Conservation (phyloP, 2,113 vertebrate genomes). For the Perognathus longimembris region DNA sequence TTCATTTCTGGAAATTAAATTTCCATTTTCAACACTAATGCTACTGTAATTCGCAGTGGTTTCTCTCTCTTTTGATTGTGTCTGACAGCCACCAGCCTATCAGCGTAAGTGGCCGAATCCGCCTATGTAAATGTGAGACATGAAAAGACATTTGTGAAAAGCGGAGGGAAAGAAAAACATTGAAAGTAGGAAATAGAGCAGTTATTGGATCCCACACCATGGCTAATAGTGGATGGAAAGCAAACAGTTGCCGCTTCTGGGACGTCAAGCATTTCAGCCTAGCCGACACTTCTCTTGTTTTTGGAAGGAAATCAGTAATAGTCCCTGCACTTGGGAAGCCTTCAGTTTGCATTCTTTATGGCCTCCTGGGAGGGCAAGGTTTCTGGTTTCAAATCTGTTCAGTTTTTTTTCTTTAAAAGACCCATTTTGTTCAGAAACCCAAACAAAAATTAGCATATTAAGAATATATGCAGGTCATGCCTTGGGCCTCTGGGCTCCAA, state of each 20-base stretch:
- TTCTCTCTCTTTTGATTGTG: slow-evolving; percentile 86
- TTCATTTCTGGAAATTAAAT: slow-evolving; percentile 88
- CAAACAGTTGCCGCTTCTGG: slow-evolving; percentile 86
- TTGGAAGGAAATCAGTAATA: slow-evolving; percentile 88
- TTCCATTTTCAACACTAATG: slow-evolving; percentile 88
- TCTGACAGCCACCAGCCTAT: slow-evolving; percentile 85
- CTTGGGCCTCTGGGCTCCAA: slow-evolving; percentile 40
- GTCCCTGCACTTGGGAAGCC: slow-evolving; percentile 86
- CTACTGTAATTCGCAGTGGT: slow-evolving; percentile 84
- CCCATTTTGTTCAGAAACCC: slow-evolving; percentile 87
- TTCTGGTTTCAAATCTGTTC: slow-evolving; percentile 88
- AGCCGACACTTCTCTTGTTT: slow-evolving; percentile 85
- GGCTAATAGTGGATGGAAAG: slow-evolving; percentile 88
- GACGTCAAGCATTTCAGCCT: slow-evolving; percentile 83
- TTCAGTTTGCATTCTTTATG: slow-evolving; percentile 88
- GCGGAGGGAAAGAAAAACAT: slow-evolving; percentile 88
- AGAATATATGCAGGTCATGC: slow-evolving; percentile 85
- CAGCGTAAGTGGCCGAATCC: slow-evolving; percentile 82
- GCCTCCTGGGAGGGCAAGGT: slow-evolving; percentile 87
- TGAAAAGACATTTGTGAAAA: slow-evolving; percentile 86
- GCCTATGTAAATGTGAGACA: slow-evolving; percentile 83
- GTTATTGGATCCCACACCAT: slow-evolving; percentile 87
- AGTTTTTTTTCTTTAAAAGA: slow-evolving; percentile 88
- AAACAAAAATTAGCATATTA: slow-evolving; percentile 89
- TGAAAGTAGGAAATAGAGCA: slow-evolving; percentile 89